Base-by-base conservation (phyloP, 35 echinoderm and acorn worm species). In the Amphiura filiformis region DNA sequence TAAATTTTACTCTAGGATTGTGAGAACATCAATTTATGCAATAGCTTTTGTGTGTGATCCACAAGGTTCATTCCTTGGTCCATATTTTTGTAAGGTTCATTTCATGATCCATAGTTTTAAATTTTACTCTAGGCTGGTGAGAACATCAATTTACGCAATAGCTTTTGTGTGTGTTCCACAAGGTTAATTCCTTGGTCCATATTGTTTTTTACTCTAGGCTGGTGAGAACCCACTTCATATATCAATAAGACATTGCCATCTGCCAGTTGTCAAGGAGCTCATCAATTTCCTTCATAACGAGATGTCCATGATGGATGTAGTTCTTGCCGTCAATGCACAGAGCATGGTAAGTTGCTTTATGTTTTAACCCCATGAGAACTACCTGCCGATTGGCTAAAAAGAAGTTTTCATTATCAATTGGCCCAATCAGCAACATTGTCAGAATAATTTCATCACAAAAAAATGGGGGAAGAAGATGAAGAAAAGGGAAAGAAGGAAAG, bases 211-310 rank as follows among this genome's bases (percentile, higher is more conserved):
- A 15, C 7, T 70, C 26, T 70, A 99, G 96, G 81, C 90, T 75
- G 93, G 93, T 39, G 96, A 99, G 77, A 99, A 99, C 79, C 84
- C 96, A 5, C 90, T 99, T 0, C 96, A 99, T 70, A 91, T 99
- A 49, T 93, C 96, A 57, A 93, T 99, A 22, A 84, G 96, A 39
- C 96, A 94, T 36, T 84, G 89, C 37, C 96, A 99, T 40, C 92
- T 83, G 75, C 39, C 83, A 14, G 93, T 99, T n/a, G 86, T 92
- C 52, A 94, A 99, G 38, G 90, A 93, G 49, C 87, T 99, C n/a
- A 81, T 95, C 18, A 88, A 88, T 28, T 99, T 99, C 65, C 64
- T 99, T 13, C 82, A 94, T 82, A 86, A 80, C 36, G 96, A 99
- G 49, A 90, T 95, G 37, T 95, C 93, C 0, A 80, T 86, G 34